Percentiles rank a stretch among this genome's conserved stretches.
phyloP scores from a whole-genome alignment of 2,113 vertebrate genomes.

The Irena cyanogastra region DNA sequence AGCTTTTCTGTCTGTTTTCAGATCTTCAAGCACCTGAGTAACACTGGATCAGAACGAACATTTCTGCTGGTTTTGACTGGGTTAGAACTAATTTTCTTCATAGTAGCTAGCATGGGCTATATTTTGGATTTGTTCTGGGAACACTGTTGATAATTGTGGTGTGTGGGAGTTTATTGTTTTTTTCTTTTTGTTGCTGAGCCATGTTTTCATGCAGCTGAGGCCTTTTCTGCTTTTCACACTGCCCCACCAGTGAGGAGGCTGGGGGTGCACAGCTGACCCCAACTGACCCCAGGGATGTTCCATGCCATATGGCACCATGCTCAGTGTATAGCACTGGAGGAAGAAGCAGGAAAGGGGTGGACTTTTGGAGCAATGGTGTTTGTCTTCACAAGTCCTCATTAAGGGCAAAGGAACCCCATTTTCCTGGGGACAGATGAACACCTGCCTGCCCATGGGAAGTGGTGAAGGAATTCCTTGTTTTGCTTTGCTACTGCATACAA shows the following conservation, averaged over 20 bases:
- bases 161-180: no score
- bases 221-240: background rate
- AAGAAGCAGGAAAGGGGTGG: background rate
- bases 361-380: background rate
- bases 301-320: accelerated
- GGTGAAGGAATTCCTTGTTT: background rate
- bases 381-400: background rate
- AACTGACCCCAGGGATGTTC: background rate
- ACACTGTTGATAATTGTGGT: background rate
- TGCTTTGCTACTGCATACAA: background rate
- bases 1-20: background rate
- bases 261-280: background rate
- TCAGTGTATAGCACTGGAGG: background rate
- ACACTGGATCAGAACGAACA: background rate
- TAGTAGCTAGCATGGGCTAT: background rate
- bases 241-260: background rate
- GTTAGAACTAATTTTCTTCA: background rate
- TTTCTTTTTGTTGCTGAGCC: background rate
- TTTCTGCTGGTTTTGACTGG: background rate
- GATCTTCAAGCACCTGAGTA: background rate
- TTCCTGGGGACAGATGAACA: background rate
- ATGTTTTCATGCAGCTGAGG: background rate
- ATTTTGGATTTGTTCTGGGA: background rate
- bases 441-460: background rate
- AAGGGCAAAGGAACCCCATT: background rate